These are phyloP conservation scores for Spheniscus humboldti DNA, from an alignment of 2,797 vertebrate genomes.

Conservation along the genomic window DNA sequence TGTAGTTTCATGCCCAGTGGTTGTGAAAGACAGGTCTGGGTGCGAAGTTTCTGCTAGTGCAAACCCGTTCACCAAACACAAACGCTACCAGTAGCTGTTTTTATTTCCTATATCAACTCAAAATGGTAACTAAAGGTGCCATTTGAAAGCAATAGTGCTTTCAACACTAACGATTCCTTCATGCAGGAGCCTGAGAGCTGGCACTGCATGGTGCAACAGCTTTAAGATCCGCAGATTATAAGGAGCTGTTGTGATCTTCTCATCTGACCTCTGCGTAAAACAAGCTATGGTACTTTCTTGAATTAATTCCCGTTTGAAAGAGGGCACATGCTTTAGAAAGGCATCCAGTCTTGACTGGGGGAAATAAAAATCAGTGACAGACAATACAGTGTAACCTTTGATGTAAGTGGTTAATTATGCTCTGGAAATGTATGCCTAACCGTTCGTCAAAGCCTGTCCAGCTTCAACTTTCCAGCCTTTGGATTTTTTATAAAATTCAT, in stretches of 20 bases:
- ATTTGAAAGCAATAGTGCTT: fast-evolving
- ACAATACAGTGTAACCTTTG: not conserved
- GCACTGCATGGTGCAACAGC: fast-evolving
- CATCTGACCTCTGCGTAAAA: not conserved
- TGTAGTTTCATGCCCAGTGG: not conserved
- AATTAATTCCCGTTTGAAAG: not conserved
- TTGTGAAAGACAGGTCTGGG: not conserved
- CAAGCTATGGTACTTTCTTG: not conserved
- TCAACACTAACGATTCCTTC: not conserved
- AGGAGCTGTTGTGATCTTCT: not conserved
- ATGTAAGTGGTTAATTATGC: not conserved
- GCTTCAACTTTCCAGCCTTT: not conserved
- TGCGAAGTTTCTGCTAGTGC: not conserved
- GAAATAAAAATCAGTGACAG: not conserved
- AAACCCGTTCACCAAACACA: not conserved
- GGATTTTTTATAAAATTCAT: not conserved
- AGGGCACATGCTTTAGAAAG: not conserved
- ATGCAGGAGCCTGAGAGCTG: not conserved
- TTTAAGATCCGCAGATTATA: not conserved
- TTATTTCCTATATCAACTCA: fast-evolving
- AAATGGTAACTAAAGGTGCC: not conserved
- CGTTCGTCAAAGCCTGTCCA: not conserved
- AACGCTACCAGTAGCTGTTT: fast-evolving
- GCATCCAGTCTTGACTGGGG: not conserved
- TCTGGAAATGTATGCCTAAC: not conserved